These are phyloP conservation scores for Astreopora myriophthalma DNA, from an alignment of 64 coral and sea anemone genomes.

Conservation along the genomic window DNA sequence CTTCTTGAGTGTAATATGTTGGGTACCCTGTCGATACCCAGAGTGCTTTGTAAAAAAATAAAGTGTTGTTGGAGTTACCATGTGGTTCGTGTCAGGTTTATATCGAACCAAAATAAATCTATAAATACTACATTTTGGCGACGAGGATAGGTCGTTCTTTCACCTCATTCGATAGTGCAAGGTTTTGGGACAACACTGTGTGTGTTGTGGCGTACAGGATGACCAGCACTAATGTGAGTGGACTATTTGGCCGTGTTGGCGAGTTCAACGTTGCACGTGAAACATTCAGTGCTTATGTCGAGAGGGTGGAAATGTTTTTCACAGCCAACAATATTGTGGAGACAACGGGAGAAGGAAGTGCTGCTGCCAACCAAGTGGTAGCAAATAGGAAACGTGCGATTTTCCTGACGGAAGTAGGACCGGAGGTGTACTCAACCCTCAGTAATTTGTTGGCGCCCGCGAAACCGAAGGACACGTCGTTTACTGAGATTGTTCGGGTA, in stretches of 20 bases:
- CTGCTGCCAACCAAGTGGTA: slow-evolving; percentile 31
- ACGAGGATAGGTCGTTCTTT: slow-evolving; percentile 44
- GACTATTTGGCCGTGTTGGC: slow-evolving; percentile 58
- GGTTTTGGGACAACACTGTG: slow-evolving; percentile 16
- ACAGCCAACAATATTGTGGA: slow-evolving; percentile 56
- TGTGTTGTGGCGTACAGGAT: slow-evolving; percentile 30
- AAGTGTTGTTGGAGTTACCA: not conserved
- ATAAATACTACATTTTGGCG: slow-evolving; percentile 69
- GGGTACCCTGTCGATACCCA: not conserved
- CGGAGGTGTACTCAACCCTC: slow-evolving; percentile 60
- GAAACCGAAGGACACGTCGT: slow-evolving; percentile 55
- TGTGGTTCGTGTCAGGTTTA: not conserved
- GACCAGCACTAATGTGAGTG: slow-evolving; percentile 23
- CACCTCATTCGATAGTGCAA: slow-evolving; percentile 28
- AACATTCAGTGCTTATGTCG: slow-evolving; percentile 59
- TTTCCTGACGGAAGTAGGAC: slow-evolving; percentile 76
- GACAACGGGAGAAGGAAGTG: slow-evolving; percentile 36
- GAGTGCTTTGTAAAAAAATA: not conserved
- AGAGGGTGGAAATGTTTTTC: slow-evolving; percentile 80
- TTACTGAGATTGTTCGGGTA: slow-evolving; percentile 10
- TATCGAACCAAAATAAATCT: not conserved
- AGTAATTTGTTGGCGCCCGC: slow-evolving; percentile 44
- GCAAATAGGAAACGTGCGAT: slow-evolving; percentile 72
- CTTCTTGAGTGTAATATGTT: slow-evolving; percentile 12
- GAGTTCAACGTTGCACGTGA: slow-evolving; percentile 32